Evolutionary conservation across 2,888 invertebrate species (phyloP), one percentile per base, ranked within the genome.

Genomic region (Byasa hedistus): DNA sequence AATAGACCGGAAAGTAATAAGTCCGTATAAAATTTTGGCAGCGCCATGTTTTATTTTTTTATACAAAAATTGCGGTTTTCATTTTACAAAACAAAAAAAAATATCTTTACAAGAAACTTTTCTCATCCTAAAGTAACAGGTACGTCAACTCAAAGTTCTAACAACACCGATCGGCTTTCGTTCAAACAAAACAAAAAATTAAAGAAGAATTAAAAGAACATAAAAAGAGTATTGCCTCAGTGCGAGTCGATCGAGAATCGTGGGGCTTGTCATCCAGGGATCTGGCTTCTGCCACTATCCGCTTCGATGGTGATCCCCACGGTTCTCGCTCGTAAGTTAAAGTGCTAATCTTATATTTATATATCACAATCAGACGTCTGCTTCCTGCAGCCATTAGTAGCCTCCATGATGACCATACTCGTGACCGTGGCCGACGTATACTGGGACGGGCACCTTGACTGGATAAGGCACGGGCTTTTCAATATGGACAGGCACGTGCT

Each of bases 401-500:
- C 91, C 86, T 79, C 81, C 91, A 91, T 92, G 89, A 85, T 91
- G 87, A 75, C 86, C 89, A 83, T 90, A 86, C 83, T 84, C 91
- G 85, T 92, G 87, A 78, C 89, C 89, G 77, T 90, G 88, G 79
- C 86, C 84, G 75, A 93, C 85, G 69, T 92, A 84, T 59, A 92
- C 93, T 75, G 92, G 93, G 69, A 92, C 90, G 61, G 89, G 90
- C 70, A 94, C 94, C 83, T 95, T 94, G n/a, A 94, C 93, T 74
- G 91, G 95, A 88, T 92, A 95, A 72, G 89, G 90, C 64, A 94
- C 93, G 68, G 93, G 94, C 69, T 94, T 93, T 75, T 94, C 94
- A 8, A 95, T 94, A 68, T 95, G 95, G 76, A 92, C 93, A 27
- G 93, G 94, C 48, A 95, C 93, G 68, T 89, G 93, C 80, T 93